A percentile compares a stretch with the other conserved stretches of the same genome.
phyloP scores from a whole-genome alignment of 1,140 invertebrate species.

The Drosophila obscura region DNA sequence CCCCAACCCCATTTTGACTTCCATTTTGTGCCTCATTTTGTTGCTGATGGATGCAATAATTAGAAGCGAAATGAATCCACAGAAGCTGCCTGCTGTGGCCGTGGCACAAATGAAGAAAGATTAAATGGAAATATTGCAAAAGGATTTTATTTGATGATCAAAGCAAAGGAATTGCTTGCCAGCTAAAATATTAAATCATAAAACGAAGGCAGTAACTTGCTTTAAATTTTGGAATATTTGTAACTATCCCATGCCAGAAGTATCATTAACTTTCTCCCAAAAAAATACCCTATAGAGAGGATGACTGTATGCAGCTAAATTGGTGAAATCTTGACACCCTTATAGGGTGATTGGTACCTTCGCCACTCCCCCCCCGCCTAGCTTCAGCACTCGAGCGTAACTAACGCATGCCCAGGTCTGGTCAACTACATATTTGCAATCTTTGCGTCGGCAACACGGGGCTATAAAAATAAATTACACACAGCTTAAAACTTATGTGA shows the following conservation, averaged over 20 bases:
- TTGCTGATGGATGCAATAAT: slow-evolving; percentile 26
- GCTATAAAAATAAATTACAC: slow-evolving; percentile 81
- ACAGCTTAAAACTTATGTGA: slow-evolving; percentile 79
- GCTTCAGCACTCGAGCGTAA: slow-evolving; percentile 46
- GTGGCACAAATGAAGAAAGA: too few relatives aligned
- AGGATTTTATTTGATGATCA: too few relatives aligned
- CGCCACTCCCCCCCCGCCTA: too few relatives aligned
- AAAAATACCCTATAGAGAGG: too few relatives aligned
- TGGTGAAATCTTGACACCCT: slow-evolving; percentile 36
- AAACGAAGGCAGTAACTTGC: background rate
- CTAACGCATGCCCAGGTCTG: slow-evolving; percentile 38
- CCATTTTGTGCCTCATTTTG: background rate
- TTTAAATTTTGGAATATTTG: too few relatives aligned
- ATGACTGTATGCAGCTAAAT: slow-evolving; percentile 11
- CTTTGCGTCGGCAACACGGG: slow-evolving; percentile 68
- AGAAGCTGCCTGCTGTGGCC: background rate
- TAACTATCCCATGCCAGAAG: too few relatives aligned
- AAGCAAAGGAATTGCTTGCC: too few relatives aligned
- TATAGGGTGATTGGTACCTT: slow-evolving; percentile 41
- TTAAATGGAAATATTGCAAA: background rate
- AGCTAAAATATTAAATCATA: too few relatives aligned
- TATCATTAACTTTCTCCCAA: too few relatives aligned
- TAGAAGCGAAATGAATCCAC: slow-evolving; percentile 22
- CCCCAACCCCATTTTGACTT: background rate
- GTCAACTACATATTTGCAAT: slow-evolving; percentile 77